Evolutionary conservation across 2,888 invertebrate species (phyloP).

Genomic region (Nymphalis urticae): DNA sequence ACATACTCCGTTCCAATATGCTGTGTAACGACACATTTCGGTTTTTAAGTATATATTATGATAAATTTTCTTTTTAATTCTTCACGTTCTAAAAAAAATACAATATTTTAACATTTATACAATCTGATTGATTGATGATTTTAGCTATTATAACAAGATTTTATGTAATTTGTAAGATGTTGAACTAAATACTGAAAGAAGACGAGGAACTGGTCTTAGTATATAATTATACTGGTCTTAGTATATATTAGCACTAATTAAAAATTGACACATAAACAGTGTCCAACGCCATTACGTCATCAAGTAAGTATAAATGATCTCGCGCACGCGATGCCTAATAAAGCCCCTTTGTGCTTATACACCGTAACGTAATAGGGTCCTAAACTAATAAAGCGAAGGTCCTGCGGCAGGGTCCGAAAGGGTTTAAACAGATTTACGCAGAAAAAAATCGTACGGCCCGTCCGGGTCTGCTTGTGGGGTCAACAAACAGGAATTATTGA

Average conservation of each 20-base stretch:
- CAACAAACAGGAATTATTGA: slow-evolving; percentile 33
- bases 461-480: slow-evolving; percentile 32
- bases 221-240: neutral
- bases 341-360: slow-evolving; percentile 67
- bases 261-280: slow-evolving; percentile 15
- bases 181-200: neutral
- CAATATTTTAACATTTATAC: no score
- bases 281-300: slow-evolving; percentile 17
- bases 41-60: no score
- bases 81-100: no score
- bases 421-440: slow-evolving; percentile 70
- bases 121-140: no score
- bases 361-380: slow-evolving; percentile 70
- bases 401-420: slow-evolving; percentile 47
- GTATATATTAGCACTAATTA: neutral
- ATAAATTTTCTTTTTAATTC: no score
- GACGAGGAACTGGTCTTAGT: neutral
- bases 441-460: slow-evolving; percentile 52
- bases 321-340: slow-evolving; percentile 57
- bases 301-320: slow-evolving; percentile 36
- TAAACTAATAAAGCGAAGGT: slow-evolving; percentile 74
- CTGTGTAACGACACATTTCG: no score
- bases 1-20: no score
- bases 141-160: no score
- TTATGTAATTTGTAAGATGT: no score